Conservation (phyloP, 2,797 vertebrate genomes). For the Simalia tracyae region DNA sequence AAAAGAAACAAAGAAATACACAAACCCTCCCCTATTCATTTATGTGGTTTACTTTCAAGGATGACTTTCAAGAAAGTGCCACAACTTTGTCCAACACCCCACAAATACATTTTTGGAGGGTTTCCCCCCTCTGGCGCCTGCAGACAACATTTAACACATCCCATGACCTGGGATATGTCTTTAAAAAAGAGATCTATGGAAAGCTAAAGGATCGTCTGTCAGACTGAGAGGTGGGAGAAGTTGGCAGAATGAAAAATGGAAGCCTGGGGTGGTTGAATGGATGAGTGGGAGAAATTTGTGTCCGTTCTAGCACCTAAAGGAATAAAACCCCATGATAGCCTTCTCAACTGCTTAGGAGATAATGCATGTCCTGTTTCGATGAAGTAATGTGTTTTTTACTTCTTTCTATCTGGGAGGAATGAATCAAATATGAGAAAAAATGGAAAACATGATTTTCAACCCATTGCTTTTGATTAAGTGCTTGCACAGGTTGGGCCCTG, state of each 20-base stretch:
- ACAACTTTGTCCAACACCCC: neutral
- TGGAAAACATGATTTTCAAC: conserved; percentile 97
- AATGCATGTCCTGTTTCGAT: conserved; percentile 88
- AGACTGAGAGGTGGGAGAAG: conserved; percentile 19
- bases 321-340: conserved; percentile 86
- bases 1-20: neutral
- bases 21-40: neutral
- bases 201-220: conserved; percentile 78
- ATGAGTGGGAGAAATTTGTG: conserved; percentile 82
- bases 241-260: conserved; percentile 74
- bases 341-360: conserved; percentile 95
- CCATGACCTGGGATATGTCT: conserved; percentile 74
- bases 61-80: neutral
- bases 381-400: conserved; percentile 85
- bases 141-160: conserved; percentile 75
- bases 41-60: neutral
- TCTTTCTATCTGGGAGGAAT: conserved; percentile 94
- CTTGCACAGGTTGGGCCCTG: conserved; percentile 90
- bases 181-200: conserved; percentile 78
- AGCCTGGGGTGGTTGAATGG: conserved; percentile 73
- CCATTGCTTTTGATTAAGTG: conserved; percentile 99
- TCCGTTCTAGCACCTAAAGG: conserved; percentile 82
- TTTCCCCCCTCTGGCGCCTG: conserved; percentile 59
- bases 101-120: neutral
- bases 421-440: conserved; percentile 93